phyloP scores from a whole-genome alignment of 2,113 vertebrate species.

The Vulpes vulpes region DNA sequence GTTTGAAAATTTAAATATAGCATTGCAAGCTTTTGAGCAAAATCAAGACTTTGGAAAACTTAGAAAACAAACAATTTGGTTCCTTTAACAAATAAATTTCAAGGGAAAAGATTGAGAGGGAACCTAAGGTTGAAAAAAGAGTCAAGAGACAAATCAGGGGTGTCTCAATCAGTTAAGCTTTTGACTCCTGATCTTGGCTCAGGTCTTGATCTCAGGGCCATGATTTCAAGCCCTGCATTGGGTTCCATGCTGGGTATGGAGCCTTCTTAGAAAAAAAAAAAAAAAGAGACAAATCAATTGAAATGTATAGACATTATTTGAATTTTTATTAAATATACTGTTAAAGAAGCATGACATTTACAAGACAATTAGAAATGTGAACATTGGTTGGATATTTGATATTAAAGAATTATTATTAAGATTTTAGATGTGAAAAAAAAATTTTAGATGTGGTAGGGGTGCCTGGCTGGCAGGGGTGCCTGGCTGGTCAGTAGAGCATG shows the following conservation, averaged over 20 bases:
- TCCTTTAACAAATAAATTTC: conserved; percentile 4
- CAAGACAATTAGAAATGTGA: conserved; percentile 26
- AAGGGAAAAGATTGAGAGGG: neutral
- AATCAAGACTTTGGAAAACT: conserved; percentile 15
- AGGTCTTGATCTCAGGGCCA: neutral
- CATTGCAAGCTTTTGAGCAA: neutral
- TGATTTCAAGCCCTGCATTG: neutral
- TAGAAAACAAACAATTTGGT: neutral
- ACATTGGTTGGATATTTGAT: neutral
- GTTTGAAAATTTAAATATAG: neutral
- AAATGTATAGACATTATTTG: conserved; percentile 14
- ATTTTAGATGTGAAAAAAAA: conserved; percentile 20
- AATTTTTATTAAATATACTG: neutral
- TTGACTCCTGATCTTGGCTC: neutral
- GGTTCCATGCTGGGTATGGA: neutral
- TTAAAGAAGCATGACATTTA: neutral
- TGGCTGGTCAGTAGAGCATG: neutral
- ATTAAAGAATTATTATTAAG: conserved; percentile 38
- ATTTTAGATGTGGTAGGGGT: neutral
- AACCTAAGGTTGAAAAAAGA: conserved; percentile 35
- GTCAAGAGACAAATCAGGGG: neutral
- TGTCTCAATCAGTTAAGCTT: neutral
- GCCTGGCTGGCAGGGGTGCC: neutral
- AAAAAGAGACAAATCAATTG: neutral
- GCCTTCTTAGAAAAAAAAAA: neutral